Evolutionary conservation across 2,797 vertebrate species (phyloP), one percentile per base, ranked within the genome.

Genomic region (Ispidina lecontei): DNA sequence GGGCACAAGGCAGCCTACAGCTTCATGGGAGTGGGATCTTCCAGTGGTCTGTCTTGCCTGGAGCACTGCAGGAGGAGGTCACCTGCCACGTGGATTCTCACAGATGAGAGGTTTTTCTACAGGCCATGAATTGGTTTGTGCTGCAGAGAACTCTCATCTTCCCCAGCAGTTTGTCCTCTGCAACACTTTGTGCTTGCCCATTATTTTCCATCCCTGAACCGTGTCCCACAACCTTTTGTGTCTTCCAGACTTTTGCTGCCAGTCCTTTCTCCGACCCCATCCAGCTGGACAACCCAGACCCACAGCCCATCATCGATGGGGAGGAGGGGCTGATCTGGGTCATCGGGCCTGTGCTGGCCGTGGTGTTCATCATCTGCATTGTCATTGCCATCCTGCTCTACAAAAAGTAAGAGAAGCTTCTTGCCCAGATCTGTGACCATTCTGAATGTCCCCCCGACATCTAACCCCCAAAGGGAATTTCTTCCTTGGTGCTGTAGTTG

Each of bases 351-450:
- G 99, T 99, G 29, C 97, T 99, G 65, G 99, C 99, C 0, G 99
- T 99, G 80, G 98, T 99, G 71, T 99, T 99, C 97, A 99, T 99
- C 94, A 99, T 99, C 96, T 99, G 99, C 96, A 99, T 99, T 7
- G 99, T 99, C 74, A 99, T 99, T 6, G 99, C 98, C 88, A 99
- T 99, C 91, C 98, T 99, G 20, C 98, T 99, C 18, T 99, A 99
- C 95, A 99, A 99, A 97, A 99, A 99, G 99, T 99, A 97, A 99
- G 99, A 97, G 83, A 25, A 73, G 84, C 76, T 88, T 56, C 1
- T 47, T 78, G 25, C 58, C 60, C 54, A 7, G 17, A 0, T 29
- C 41, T 21, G 8, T 12, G 63, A 4, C 10, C 19, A 0, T 14
- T 20, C 73, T 14, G n/a, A 47, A 10, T 6, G 35, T 56, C 59